Evolutionary conservation across 2,797 vertebrate genomes (phyloP).

Genomic region (Spondyliosoma cantharus): DNA sequence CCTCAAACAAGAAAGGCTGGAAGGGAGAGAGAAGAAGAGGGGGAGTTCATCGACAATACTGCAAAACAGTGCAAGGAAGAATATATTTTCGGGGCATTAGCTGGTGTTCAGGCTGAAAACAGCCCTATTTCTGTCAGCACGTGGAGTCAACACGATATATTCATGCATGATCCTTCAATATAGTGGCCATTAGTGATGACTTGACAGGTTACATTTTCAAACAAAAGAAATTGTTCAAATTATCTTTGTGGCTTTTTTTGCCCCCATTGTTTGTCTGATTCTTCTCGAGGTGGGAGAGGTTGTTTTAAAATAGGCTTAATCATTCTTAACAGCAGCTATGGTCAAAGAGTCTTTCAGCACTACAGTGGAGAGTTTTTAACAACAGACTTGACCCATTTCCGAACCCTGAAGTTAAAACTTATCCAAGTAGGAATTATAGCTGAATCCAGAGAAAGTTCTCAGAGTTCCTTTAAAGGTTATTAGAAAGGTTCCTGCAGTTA

Average conservation of each 20-base stretch:
- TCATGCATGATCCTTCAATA: background rate
- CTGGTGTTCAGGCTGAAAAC: background rate
- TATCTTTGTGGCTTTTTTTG: background rate
- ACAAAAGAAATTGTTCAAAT: background rate
- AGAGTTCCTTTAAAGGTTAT: background rate
- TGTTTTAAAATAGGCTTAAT: background rate
- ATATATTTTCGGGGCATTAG: background rate
- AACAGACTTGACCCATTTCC: background rate
- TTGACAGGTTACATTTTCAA: background rate
- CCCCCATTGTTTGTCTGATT: background rate
- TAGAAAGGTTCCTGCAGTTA: background rate
- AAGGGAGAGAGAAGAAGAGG: background rate
- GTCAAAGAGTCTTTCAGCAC: slow-evolving; percentile 23
- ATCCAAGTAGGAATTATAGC: background rate
- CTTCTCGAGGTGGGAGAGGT: background rate
- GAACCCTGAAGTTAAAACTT: background rate
- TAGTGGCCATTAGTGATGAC: background rate
- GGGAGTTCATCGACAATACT: background rate
- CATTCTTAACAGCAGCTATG: background rate
- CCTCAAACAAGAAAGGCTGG: slow-evolving; percentile 62
- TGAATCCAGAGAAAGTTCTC: background rate
- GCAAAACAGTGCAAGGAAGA: background rate
- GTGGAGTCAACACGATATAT: background rate
- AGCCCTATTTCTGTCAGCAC: background rate
- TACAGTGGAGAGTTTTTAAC: slow-evolving; percentile 1